These are phyloP conservation scores for Tympanoctomys barrerae DNA, from an alignment of 2,797 vertebrate genomes.

Conservation along the genomic window DNA sequence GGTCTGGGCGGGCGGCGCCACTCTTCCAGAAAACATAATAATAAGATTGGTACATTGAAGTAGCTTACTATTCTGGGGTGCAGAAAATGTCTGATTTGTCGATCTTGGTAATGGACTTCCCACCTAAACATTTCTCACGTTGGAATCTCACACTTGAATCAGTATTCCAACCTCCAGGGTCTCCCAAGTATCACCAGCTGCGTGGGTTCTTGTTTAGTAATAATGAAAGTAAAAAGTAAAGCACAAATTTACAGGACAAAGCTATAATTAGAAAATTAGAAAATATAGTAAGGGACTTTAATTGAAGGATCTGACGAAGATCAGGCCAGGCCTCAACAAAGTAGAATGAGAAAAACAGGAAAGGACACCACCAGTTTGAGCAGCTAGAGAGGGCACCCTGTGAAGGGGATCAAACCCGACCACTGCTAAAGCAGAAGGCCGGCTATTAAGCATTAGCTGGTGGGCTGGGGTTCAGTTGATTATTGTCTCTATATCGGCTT, in stretches of 20 bases:
- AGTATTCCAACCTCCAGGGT: background rate
- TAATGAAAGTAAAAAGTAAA: background rate
- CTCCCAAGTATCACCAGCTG: background rate
- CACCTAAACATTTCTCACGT: background rate
- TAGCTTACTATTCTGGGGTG: background rate
- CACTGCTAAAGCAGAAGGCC: background rate
- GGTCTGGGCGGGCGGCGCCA: background rate
- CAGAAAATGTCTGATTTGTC: conserved; percentile 43
- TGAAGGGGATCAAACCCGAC: background rate
- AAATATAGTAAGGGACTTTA: background rate
- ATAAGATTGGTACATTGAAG: conserved; percentile 14
- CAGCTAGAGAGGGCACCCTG: background rate
- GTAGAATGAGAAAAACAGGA: background rate
- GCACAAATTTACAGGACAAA: background rate
- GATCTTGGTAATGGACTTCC: background rate
- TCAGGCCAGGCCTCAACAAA: background rate
- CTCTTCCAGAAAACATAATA: background rate
- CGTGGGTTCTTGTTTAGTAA: background rate
- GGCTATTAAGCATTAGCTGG: background rate
- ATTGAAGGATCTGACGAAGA: background rate
- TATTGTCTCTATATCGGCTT: background rate
- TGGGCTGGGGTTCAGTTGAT: background rate
- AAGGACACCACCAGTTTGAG: background rate
- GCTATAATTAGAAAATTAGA: background rate
- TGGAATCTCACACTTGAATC: conserved; percentile 5